Evolutionary conservation across 2,797 vertebrate genomes (phyloP), one percentile per base, ranked within the genome.

Genomic region (Hippopotamyrus pictus): DNA sequence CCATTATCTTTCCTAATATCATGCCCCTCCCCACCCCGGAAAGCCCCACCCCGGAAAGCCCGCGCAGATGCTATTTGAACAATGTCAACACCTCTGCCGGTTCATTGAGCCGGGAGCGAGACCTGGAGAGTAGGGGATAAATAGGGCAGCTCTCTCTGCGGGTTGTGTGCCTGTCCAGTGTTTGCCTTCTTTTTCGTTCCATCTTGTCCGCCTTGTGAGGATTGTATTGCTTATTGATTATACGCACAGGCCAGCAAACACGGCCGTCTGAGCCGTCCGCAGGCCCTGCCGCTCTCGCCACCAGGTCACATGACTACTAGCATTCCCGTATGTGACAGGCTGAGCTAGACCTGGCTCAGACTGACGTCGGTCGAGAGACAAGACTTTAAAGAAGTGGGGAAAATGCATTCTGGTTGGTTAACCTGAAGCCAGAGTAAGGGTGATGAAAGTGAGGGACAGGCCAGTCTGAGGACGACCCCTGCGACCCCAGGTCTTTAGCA

Each of bases 181-280:
- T 41, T 88, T 90, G 33, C 48, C 46, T 33, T 88, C 44, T 29
- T 73, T 25, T 88, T 69, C 19, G 44, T 25, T n/a, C 59, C 86
- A 53, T n/a, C 76, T 50, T 73, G 69, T 50, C 82, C 73, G 8
- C 19, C 17, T 83, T 48, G 1, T 83, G 17, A 83, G 44, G 44
- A 83, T n/a, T n/a, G 88, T 88, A 91, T 89, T 90, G 91, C 91
- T 50, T 89, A 91, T 91, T 54, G 91, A 92, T 93, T 91, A 89
- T 44, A 57, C 69, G 86, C 76, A 89, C 86, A 90, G 90, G 89
- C 25, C 62, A 44, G 41, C 14, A 41, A 90, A 50, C 22, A 79
- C 25, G 53, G 29, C 6, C 41, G 53, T 19, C 62, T 3, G 14
- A 22, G 33, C 19, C 29, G 29, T 82, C 29, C 29, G 50, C 57